Percentiles rank a stretch among this genome's conserved stretches.
Evolutionary conservation across 2,113 vertebrate species (phyloP).

Genomic region (Pituophis catenifer): DNA sequence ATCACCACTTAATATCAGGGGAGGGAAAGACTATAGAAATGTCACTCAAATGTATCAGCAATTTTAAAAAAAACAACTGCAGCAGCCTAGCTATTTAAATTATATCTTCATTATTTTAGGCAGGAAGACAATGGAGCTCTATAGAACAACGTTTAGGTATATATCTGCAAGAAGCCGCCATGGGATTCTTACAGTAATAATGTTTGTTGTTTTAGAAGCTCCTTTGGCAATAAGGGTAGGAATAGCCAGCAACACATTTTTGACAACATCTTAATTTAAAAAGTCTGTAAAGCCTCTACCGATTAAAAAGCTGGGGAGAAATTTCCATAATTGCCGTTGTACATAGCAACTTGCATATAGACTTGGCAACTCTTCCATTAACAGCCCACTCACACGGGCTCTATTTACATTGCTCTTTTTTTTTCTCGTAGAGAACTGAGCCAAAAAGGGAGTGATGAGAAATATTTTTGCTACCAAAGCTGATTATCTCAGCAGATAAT

Average conservation of each 20-base stretch:
- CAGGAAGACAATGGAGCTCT: slow-evolving; percentile 14
- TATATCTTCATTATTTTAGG: slow-evolving; percentile 35
- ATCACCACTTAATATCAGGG: neutral
- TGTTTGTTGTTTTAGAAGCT: slow-evolving; percentile 25
- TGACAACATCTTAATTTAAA: slow-evolving; percentile 55
- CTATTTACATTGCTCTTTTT: slow-evolving; percentile 49
- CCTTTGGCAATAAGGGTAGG: slow-evolving; percentile 4
- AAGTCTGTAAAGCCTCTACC: slow-evolving; percentile 38
- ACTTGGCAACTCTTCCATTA: slow-evolving; percentile 50
- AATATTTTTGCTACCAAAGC: slow-evolving; percentile 60
- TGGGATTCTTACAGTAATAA: slow-evolving; percentile 24
- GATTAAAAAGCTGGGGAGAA: slow-evolving; percentile 55
- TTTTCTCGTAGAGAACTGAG: slow-evolving; percentile 52
- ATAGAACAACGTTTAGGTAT: neutral
- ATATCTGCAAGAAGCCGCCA: neutral
- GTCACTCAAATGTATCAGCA: neutral
- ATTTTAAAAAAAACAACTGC: neutral
- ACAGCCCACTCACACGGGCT: slow-evolving; percentile 52
- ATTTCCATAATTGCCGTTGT: slow-evolving; percentile 66
- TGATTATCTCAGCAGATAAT: slow-evolving; percentile 66
- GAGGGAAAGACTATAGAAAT: neutral
- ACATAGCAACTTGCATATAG: slow-evolving; percentile 64
- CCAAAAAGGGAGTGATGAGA: slow-evolving; percentile 51
- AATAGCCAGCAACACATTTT: slow-evolving; percentile 25
- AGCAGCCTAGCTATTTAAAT: slow-evolving; percentile 31